Base-by-base conservation (phyloP, 2,888 invertebrate genomes). In the Eristalis intricaria region DNA sequence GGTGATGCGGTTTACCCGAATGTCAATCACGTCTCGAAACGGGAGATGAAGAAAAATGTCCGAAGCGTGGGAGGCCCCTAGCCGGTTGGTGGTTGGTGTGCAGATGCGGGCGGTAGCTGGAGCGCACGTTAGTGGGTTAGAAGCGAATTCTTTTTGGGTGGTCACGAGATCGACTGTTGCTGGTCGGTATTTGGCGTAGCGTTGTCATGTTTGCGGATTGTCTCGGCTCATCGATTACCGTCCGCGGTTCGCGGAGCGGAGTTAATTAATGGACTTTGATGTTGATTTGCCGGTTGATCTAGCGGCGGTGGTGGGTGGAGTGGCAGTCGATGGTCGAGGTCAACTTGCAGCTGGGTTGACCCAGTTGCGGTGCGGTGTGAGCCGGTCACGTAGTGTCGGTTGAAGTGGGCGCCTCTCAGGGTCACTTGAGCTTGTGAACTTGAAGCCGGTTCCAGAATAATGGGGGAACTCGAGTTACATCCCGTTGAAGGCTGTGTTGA, bases 1-100 rank as follows among this genome's bases (percentile, higher is more conserved):
- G 68, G 79, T 73, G 80, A 73, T 84, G 85, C 69, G 85, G 85
- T 71, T 78, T 82, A 82, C 78, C 82, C 38, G 71, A 82, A 86
- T 86, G 86, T 86, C 86, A 86, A 82, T 86, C 86, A 86, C 32
- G 65, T 56, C 35, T 60, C 43, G 43, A 32, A 71, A 19, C 23
- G 22, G 43, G 61, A 69, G 63, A 38, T 22, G 73, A 29, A 26
- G 58, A 58, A 68, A 84, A 63, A 63, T 61, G 65, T 60, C 65
- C 40, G 19, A 29, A 13, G 81, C 60, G 82, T 86, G 74, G 82
- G 82, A 78, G 69, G 74, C 61, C 35, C 1, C n/a, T 71, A n/a
- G 29, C 69, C n/a, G n/a, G 38, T 63, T 35, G 29, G 15, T 38
- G 32, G 40, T 63, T 58, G 38, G 15, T 38, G 32, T 43, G 15